Evolutionary conservation across 2,797 vertebrate species (phyloP).

Genomic region (Periparus ater): DNA sequence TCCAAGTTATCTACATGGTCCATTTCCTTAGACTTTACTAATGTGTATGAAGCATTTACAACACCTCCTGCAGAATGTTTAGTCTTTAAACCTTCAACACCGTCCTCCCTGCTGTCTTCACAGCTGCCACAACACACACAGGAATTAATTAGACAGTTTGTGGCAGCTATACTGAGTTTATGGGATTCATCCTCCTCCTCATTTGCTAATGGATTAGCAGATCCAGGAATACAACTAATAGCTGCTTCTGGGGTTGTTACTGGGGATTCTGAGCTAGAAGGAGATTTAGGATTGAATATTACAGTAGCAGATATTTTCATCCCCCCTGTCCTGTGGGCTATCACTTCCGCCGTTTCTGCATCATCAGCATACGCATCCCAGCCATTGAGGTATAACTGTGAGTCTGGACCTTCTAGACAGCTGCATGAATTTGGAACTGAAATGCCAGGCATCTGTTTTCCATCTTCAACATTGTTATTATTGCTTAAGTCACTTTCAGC

Average conservation of each 20-base stretch:
- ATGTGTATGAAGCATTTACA: slow-evolving; percentile 82
- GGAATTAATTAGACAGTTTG: slow-evolving; percentile 92
- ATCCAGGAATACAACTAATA: slow-evolving; percentile 64
- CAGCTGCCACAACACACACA: slow-evolving; percentile 96
- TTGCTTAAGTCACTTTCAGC: slow-evolving; percentile 67
- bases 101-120: slow-evolving; percentile 84
- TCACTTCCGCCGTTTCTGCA: slow-evolving; percentile 86
- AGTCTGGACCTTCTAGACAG: slow-evolving; percentile 77
- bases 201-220: slow-evolving; percentile 43
- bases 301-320: slow-evolving; percentile 98
- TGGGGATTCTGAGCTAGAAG: slow-evolving; percentile 79
- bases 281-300: slow-evolving; percentile 95
- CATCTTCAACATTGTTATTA: slow-evolving; percentile 61
- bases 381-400: slow-evolving; percentile 82
- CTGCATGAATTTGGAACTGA: slow-evolving; percentile 72
- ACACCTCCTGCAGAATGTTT: slow-evolving; percentile 76
- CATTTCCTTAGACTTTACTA: slow-evolving; percentile 75
- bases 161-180: slow-evolving; percentile 81
- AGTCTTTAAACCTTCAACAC: slow-evolving; percentile 75
- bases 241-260: slow-evolving; percentile 72
- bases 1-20: slow-evolving; percentile 71
- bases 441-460: slow-evolving; percentile 51
- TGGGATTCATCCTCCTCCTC: slow-evolving; percentile 63
- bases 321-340: slow-evolving; percentile 93
- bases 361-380: slow-evolving; percentile 84